These are phyloP conservation scores for Typhlichthys eigenmanni DNA, from an alignment of 2,797 vertebrate species.

Conservation along the genomic window DNA sequence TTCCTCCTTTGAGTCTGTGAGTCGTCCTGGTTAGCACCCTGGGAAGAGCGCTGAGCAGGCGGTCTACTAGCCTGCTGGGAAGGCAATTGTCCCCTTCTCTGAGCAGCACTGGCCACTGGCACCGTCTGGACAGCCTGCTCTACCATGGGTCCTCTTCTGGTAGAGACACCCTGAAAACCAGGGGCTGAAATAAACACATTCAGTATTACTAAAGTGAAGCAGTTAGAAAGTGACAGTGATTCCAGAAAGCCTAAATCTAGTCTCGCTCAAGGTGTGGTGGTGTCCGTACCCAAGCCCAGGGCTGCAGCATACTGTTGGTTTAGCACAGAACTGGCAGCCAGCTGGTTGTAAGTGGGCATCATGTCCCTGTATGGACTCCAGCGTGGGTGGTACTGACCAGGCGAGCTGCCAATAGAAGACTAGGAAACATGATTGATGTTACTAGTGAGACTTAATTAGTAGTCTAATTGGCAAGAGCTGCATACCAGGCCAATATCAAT, in stretches of 20 bases:
- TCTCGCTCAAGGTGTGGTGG: not conserved
- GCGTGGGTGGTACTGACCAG: constrained; percentile 84
- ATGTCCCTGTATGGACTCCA: constrained; percentile 89
- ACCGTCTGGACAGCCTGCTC: constrained; percentile 97
- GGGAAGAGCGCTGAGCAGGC: constrained; percentile 35
- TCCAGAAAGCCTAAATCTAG: too few species aligned
- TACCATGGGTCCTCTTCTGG: constrained; percentile 90
- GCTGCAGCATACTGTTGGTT: constrained; percentile 94
- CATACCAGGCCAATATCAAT: not conserved
- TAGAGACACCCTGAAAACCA: constrained; percentile 81
- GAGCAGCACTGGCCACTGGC: constrained; percentile 73
- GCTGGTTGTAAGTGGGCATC: constrained; percentile 90
- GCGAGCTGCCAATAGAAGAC: constrained; percentile 64
- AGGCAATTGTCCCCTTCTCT: constrained; percentile 67
- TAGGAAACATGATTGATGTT: constrained; percentile 19
- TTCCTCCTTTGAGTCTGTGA: constrained; percentile 68
- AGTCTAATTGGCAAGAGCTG: not conserved
- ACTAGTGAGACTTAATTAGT: not conserved
- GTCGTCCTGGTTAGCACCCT: constrained; percentile 66
- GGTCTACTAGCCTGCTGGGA: constrained; percentile 71
- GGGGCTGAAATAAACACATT: constrained; percentile 56
- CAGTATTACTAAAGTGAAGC: not conserved
- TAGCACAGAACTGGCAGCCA: constrained; percentile 90
- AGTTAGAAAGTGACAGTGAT: not conserved
- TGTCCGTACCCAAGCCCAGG: constrained; percentile 85